Conservation (phyloP, 2,888 invertebrate genomes). For the Coelopa pilipes region DNA sequence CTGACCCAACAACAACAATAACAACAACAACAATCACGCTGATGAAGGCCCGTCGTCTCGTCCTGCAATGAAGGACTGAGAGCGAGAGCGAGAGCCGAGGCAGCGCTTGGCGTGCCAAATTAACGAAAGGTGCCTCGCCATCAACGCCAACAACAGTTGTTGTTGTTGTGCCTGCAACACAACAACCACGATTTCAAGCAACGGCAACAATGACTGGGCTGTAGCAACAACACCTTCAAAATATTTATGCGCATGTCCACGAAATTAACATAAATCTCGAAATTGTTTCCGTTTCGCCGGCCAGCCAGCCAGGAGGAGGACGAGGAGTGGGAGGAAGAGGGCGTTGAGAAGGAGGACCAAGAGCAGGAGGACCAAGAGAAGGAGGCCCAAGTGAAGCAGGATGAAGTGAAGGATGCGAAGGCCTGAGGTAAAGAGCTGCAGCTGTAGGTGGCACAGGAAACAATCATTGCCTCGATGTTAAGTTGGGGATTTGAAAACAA, state of each 20-base stretch:
- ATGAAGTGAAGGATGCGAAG: too few species aligned
- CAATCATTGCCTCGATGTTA: too few species aligned
- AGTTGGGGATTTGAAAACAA: too few species aligned
- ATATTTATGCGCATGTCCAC: slow-evolving; percentile 42
- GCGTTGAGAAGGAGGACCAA: too few species aligned
- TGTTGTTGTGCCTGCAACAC: neutral
- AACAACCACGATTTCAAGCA: neutral
- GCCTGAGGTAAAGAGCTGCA: too few species aligned
- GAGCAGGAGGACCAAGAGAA: too few species aligned
- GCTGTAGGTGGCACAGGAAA: too few species aligned
- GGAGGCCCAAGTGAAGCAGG: too few species aligned
- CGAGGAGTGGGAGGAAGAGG: too few species aligned
- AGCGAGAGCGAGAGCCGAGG: neutral
- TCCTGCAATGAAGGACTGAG: neutral
- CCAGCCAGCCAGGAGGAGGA: neutral
- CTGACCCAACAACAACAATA: neutral
- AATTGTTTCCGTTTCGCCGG: neutral
- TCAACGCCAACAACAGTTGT: too few species aligned
- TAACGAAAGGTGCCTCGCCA: too few species aligned
- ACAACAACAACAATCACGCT: slow-evolving; percentile 2
- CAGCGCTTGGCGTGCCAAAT: neutral
- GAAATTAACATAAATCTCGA: slow-evolving; percentile 40
- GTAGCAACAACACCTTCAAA: slow-evolving; percentile 39
- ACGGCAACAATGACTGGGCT: neutral
- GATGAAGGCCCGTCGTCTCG: neutral